phyloP scores from a whole-genome alignment of 2,797 vertebrate genomes.

The Megaceryle alcyon region DNA sequence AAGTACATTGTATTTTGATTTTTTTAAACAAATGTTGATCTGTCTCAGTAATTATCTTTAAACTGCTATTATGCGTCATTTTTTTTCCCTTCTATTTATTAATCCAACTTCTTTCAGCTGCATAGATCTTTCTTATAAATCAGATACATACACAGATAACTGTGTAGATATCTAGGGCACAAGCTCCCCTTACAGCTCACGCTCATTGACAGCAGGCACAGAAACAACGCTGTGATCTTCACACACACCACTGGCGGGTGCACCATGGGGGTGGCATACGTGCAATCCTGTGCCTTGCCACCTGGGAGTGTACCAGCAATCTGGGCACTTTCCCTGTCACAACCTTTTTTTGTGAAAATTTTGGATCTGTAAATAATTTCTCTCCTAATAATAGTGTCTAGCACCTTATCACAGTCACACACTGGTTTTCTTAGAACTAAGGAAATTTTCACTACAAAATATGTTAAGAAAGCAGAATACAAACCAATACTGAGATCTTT shows the following conservation, averaged over 20 bases:
- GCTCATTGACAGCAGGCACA: not conserved
- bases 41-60: not conserved
- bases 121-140: not conserved
- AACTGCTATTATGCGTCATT: not conserved
- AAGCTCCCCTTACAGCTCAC: not conserved
- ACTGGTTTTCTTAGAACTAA: not conserved
- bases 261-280: too few relatives aligned
- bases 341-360: not conserved
- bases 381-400: not conserved
- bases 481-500: not conserved
- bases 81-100: not conserved
- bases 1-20: not conserved
- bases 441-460: not conserved
- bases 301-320: not conserved
- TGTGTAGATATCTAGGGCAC: not conserved
- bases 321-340: not conserved
- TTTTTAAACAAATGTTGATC: not conserved
- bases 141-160: not conserved
- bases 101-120: not conserved
- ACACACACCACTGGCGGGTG: not conserved
- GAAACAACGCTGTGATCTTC: not conserved
- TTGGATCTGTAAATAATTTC: not conserved
- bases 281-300: not conserved
- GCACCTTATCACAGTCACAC: not conserved
- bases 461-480: accelerated